Evolutionary conservation across 2,113 vertebrate genomes (phyloP).

Genomic region (Herpailurus yagouaroundi): DNA sequence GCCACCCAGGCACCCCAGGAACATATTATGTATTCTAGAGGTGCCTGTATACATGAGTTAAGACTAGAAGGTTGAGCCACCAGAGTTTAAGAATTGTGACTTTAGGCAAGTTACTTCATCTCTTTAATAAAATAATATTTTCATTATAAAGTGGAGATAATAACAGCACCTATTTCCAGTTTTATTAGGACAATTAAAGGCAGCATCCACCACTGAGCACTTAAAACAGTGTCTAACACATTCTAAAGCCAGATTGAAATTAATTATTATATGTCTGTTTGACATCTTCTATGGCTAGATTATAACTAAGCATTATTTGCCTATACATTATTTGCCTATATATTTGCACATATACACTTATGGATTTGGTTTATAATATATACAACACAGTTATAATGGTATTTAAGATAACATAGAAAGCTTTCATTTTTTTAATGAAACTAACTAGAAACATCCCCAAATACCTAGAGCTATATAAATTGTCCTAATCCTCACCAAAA

Average conservation of each 20-base stretch:
- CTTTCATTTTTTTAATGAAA: slow-evolving; percentile 42
- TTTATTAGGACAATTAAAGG: neutral
- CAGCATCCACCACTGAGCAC: neutral
- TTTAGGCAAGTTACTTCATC: neutral
- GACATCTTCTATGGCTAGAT: neutral
- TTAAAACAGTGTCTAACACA: neutral
- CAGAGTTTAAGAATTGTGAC: neutral
- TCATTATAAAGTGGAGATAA: neutral
- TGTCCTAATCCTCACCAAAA: neutral
- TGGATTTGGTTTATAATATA: neutral
- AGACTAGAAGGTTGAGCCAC: neutral
- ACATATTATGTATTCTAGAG: neutral
- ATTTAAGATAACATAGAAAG: slow-evolving; percentile 8
- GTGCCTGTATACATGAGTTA: neutral
- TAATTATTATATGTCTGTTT: neutral
- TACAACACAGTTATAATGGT: neutral
- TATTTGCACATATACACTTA: neutral
- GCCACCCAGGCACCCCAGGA: too few species aligned
- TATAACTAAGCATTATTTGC: neutral
- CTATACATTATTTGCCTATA: neutral
- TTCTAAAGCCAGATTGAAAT: neutral
- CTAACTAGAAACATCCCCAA: neutral
- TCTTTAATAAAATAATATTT: neutral
- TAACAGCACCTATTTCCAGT: neutral
- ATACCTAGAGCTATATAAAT: neutral